These are phyloP conservation scores for Pristionchus exspectatus DNA, from an alignment of 2,888 invertebrate species.

Conservation along the genomic window DNA sequence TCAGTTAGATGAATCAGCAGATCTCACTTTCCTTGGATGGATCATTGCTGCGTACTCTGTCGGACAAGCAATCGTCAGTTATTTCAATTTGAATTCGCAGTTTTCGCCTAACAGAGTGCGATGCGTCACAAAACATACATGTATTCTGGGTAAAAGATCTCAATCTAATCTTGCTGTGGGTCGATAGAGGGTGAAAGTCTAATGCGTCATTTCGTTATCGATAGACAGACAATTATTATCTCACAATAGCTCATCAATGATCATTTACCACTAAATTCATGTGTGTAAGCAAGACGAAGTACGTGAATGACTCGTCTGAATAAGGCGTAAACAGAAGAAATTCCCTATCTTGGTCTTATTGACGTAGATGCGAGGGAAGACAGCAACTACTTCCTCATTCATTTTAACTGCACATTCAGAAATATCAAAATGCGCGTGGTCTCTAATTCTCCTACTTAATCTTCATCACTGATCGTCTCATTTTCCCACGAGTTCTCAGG, in stretches of 20 bases:
- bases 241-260: background rate
- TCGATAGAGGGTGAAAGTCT: background rate
- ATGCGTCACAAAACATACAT: background rate
- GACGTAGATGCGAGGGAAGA: background rate
- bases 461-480: background rate
- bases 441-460: background rate
- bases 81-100: background rate
- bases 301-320: background rate
- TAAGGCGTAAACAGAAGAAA: background rate
- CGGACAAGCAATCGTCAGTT: conserved; percentile 63
- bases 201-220: conserved; percentile 24
- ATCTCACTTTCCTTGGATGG: conserved; percentile 65
- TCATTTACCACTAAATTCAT: background rate
- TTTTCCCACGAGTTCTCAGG: background rate
- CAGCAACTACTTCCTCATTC: background rate
- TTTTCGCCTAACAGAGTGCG: background rate
- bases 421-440: background rate
- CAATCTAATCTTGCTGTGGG: background rate
- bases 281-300: background rate
- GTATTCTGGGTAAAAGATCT: background rate
- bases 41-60: conserved; percentile 65
- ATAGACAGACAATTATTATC: background rate
- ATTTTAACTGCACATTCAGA: background rate
- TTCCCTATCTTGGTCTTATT: background rate
- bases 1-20: conserved; percentile 62